phyloP scores from a whole-genome alignment of 2,113 vertebrate species.

The Dipodomys ordii region DNA sequence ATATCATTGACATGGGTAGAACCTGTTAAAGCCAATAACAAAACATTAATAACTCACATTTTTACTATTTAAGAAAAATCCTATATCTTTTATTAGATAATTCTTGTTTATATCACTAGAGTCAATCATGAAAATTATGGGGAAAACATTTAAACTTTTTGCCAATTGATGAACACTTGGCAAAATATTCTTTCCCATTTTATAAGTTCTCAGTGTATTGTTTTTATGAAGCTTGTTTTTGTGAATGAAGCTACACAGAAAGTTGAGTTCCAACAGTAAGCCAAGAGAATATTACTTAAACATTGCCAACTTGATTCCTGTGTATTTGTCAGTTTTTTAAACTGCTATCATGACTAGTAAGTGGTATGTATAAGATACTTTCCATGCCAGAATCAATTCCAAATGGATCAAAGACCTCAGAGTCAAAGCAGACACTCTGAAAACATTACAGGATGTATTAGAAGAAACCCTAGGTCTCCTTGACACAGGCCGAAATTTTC shows the following conservation, averaged over 20 bases:
- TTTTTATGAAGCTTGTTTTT: neutral
- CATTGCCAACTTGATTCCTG: constrained; percentile 64
- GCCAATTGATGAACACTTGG: neutral
- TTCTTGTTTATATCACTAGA: neutral
- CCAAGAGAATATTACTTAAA: constrained; percentile 41
- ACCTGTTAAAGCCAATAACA: constrained; percentile 24
- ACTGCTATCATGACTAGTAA: neutral
- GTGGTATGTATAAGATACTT: neutral
- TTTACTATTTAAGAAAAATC: neutral
- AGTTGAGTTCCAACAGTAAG: neutral
- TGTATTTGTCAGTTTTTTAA: constrained; percentile 40
- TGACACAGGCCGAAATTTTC: no score
- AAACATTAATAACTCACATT: neutral
- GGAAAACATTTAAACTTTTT: constrained; percentile 10
- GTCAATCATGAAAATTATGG: neutral
- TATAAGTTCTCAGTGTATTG: neutral
- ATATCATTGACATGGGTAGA: constrained; percentile 38
- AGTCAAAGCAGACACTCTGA: no score
- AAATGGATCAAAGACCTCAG: no score
- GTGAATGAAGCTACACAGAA: neutral
- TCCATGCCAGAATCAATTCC: no score
- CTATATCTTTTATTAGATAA: neutral
- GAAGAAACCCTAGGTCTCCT: no score
- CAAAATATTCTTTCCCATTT: neutral
- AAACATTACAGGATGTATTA: no score